Conservation (phyloP, 2,797 vertebrate species). For the Caiman crocodilus region DNA sequence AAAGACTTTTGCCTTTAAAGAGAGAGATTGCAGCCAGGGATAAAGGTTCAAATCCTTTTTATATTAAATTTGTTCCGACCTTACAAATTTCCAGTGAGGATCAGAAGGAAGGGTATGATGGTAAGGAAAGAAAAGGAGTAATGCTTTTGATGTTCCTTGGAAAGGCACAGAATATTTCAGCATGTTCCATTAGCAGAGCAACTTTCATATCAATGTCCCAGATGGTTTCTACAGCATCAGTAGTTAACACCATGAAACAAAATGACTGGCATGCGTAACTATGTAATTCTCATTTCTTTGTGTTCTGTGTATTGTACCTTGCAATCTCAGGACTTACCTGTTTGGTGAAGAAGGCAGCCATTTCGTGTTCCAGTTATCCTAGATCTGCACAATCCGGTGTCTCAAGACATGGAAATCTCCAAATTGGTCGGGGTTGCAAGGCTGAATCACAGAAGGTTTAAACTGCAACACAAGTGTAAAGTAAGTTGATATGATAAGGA, state of each 20-base stretch:
- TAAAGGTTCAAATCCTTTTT: neutral
- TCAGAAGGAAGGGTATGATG: neutral
- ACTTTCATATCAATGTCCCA: neutral
- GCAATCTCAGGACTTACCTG: neutral
- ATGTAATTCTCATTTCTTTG: neutral
- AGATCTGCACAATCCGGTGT: neutral
- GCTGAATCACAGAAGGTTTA: neutral
- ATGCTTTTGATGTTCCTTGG: neutral
- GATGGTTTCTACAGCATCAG: neutral
- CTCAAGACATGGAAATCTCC: neutral
- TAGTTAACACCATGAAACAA: neutral
- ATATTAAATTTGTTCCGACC: neutral
- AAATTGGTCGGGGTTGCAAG: neutral
- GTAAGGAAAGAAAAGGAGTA: neutral
- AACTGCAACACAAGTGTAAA: slow-evolving; percentile 8
- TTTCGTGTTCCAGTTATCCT: neutral
- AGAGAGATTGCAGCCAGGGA: neutral
- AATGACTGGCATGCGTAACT: neutral
- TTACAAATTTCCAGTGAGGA: neutral
- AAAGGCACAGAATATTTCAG: neutral
- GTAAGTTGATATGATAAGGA: neutral
- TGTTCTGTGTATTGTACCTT: slow-evolving; percentile 1
- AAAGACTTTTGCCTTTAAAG: neutral
- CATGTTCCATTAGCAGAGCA: neutral
- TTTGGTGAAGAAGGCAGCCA: neutral